Evolutionary conservation across 2,113 vertebrate species (phyloP), one percentile per base, ranked within the genome.

Genomic region (pig (Sus scrofa)): DNA sequence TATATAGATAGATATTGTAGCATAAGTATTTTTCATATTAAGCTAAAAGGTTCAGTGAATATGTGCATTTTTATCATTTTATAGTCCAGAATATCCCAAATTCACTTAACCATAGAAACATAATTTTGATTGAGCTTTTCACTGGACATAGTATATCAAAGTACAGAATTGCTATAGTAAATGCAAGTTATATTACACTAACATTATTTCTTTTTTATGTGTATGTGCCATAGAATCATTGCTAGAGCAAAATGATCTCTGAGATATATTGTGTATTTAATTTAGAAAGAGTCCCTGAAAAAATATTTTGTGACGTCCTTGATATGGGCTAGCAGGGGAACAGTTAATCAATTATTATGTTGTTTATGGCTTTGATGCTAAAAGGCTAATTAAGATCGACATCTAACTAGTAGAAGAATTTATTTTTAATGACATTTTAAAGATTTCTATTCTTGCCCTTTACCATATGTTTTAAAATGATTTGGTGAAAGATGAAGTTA

Each of bases 391-490:
- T 67, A 86, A 79, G 22, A 86, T 67, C 81, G 50, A 62, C 20
- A 81, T 60, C 6, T 62, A 90, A 70, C 18, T 63, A 75, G 13
- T 24, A 62, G 7, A n/a, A 67, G 16, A 50, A 52, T 94, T 91
- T 96, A 74, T 91, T 93, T 84, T 90, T 94, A 89, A 52, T 89
- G 73, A 37, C 6, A 85, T 27, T 62, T 86, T 83, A n/a, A 13
- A 87, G 20, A 79, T 84, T 32, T 34, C n/a, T 67, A 7, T 60
- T 65, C 30, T 58, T 89, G 34, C 6, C 6, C 4, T n/a, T 83
- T 88, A 67, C 27, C 24, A 20, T 58, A 39, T 52, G 71, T 94
- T 75, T 82, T 70, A 24, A 56, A 88, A 71, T 88, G 27, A 91
- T 56, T 44, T 39, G 39, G 27, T 77, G 22, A 91, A 91, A 63